Base-by-base conservation (phyloP, 1,140 invertebrate species). In the Eurosta solidaginis region DNA sequence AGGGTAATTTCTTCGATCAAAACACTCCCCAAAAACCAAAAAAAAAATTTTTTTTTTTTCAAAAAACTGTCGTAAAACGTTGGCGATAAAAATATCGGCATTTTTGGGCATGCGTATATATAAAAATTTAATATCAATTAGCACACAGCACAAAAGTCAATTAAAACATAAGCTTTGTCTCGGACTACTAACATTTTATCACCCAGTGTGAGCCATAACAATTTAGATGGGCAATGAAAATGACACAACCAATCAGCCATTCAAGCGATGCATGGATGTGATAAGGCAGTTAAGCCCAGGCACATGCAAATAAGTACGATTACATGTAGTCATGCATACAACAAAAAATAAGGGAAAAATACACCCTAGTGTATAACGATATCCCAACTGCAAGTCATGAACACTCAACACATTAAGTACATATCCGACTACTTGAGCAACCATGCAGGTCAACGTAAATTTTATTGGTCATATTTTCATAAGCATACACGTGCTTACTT, bases 101-200 rank as follows among this genome's bases (percentile, higher is more conserved):
- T n/a, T n/a, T n/a, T n/a, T n/a, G n/a, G n/a, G n/a, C n/a, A n/a
- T n/a, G n/a, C n/a, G n/a, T n/a, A n/a, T n/a, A n/a, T 2, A 33
- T 33, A 63, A 36, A 68, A 40, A 40, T 68, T 29, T 20, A 68
- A 40, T 68, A 68, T 68, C 59, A 68, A 68, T 68, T 68, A 40
- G 40, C 36, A 68, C n/a, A 12, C n/a, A 40, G 4, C 59, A 40
- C 40, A 68, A 68, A 68, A 68, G 59, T 68, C 33, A 42, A 42
- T 40, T 36, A 68, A 42, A 10, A 36, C 59, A 3, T 17, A n/a
- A 36, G 7, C 2, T 17, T 27, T 10, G 33, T n/a, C 20, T 2
- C 14, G 59, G 33, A n/a, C 33, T 40, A 68, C 59, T 68, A 40
- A 9, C 36, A 10, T 68, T 68, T 68, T 68, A 68, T 68, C 59